Conservation (phyloP, 2,113 vertebrate genomes). For the Dicerorhinus sumatrensis region DNA sequence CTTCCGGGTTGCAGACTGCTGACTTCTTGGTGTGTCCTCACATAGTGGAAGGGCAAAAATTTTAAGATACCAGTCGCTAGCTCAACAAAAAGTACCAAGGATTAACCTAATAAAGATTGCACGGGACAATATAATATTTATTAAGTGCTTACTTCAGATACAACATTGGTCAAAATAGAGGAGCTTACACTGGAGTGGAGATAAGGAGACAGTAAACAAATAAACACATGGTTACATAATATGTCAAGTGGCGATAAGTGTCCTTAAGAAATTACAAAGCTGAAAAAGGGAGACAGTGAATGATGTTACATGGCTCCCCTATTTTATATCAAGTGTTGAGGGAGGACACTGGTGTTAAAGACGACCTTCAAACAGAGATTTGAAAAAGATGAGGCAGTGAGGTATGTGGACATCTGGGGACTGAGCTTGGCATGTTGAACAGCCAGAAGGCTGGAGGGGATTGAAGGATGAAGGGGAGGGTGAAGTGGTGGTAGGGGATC, state of each 20-base stretch:
- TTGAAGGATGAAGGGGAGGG: neutral
- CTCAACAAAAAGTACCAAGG: neutral
- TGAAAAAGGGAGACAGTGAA: neutral
- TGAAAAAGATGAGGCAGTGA: neutral
- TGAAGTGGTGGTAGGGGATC: neutral
- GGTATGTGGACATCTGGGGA: neutral
- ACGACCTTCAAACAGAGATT: neutral
- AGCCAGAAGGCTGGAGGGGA: neutral
- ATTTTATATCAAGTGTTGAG: neutral
- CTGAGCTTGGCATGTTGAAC: neutral
- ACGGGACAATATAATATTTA: neutral
- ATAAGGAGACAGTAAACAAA: neutral
- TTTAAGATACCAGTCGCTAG: neutral
- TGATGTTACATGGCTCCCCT: neutral
- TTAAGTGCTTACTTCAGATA: neutral
- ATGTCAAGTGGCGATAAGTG: neutral
- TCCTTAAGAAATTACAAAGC: neutral
- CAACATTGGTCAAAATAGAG: neutral
- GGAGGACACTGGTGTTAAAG: neutral
- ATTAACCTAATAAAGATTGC: neutral
- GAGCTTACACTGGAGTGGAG: neutral
- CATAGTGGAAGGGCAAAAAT: neutral
- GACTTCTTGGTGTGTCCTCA: neutral
- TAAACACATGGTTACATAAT: neutral
- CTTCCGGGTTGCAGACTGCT: neutral